A percentile compares a stretch with the other conserved stretches of the same genome.
Conservation (phyloP, 1,140 invertebrate species). For the Heliothis subflexa region DNA sequence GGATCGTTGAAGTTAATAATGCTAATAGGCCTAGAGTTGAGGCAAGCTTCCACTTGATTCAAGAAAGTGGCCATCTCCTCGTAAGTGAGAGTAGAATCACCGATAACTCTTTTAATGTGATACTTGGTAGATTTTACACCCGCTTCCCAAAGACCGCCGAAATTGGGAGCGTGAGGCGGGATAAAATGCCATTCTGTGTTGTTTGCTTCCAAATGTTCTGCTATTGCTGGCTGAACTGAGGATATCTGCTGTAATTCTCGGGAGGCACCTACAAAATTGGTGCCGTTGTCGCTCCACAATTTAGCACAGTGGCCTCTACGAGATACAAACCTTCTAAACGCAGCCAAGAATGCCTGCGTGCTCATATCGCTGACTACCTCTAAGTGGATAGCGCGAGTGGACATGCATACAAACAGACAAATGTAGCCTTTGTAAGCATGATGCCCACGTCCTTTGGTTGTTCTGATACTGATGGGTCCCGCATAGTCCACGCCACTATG, state of each 20-base stretch:
- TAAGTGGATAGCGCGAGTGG: conserved; percentile 61
- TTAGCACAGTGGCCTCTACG: conserved; percentile 47
- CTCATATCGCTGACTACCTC: conserved; percentile 57
- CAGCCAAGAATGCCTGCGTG: conserved; percentile 62
- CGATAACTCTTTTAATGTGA: conserved; percentile 46
- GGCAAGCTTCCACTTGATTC: conserved; percentile 64
- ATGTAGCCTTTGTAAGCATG: conserved; percentile 57
- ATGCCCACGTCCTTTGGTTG: conserved; percentile 48
- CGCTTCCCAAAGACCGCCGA: no score
- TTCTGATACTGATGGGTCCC: conserved; percentile 56
- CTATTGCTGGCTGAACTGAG: conserved; percentile 27
- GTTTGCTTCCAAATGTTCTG: conserved; percentile 45
- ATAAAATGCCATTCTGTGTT: conserved; percentile 56
- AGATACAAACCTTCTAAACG: conserved; percentile 63
- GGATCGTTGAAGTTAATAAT: neutral
- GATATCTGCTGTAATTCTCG: conserved; percentile 41
- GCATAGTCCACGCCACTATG: conserved; percentile 58
- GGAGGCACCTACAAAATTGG: conserved; percentile 64
- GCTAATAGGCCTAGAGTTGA: conserved; percentile 64
- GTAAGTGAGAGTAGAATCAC: conserved; percentile 51
- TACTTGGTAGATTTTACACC: conserved; percentile 1
- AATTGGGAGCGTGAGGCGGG: conserved; percentile 48
- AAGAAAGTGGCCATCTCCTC: conserved; percentile 55
- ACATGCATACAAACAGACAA: conserved; percentile 56
- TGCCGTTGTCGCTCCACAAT: conserved; percentile 64